Percentiles rank a stretch among this genome's conserved stretches.
These are phyloP conservation scores for Limnephilus lunatus DNA, from an alignment of 2,888 invertebrate species.

Conservation along the genomic window DNA sequence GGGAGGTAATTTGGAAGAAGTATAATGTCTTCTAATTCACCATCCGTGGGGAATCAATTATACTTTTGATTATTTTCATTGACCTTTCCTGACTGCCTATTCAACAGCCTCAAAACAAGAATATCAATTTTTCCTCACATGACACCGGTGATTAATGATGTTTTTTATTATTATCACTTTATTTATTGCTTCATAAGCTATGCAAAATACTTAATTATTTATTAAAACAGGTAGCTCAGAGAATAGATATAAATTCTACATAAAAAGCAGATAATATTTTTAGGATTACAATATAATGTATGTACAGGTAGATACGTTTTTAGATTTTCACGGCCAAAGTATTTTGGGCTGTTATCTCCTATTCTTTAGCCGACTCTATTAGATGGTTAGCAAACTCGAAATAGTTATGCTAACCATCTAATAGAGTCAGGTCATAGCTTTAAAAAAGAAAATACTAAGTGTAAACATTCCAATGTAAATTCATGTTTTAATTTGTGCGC, in stretches of 20 bases:
- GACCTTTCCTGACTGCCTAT: background rate
- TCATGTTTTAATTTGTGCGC: no score
- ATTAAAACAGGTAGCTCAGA: background rate
- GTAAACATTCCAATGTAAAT: no score
- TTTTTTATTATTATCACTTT: background rate
- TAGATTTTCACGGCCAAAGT: no score
- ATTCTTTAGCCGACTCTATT: no score
- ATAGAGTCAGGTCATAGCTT: no score
- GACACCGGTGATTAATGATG: background rate
- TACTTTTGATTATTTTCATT: background rate
- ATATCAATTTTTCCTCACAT: conserved; percentile 3
- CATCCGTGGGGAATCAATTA: background rate
- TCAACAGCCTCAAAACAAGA: background rate
- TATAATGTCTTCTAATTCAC: background rate
- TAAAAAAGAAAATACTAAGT: no score
- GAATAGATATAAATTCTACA: background rate
- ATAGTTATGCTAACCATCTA: no score
- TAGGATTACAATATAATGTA: background rate
- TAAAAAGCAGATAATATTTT: background rate
- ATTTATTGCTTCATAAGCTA: conserved; percentile 5
- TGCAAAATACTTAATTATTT: conserved; percentile 9
- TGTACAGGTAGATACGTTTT: no score
- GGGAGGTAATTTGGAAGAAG: background rate
- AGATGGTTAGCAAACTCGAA: no score
- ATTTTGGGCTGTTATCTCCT: no score